Evolutionary conservation across 2,888 invertebrate genomes (phyloP), one percentile per base, ranked within the genome.

Genomic region (Peribatodes rhomboidaria): DNA sequence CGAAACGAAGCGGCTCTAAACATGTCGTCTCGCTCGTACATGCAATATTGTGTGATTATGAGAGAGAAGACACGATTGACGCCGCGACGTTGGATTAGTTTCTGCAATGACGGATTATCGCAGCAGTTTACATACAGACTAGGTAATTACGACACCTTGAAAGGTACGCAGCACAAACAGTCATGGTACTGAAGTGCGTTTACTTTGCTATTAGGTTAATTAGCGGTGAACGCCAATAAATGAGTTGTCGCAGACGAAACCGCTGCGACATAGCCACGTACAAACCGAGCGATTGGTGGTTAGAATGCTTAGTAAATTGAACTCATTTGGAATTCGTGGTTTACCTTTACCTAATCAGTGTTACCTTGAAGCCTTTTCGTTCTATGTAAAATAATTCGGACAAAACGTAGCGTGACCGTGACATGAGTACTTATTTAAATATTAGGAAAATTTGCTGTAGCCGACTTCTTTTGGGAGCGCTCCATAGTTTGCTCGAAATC

Each of bases 311-410:
- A 56, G 33, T 20, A 33, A 27, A 27, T 27, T 4, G 27, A 27
- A 31, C 55, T 58, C 57, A 46, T 37, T 57, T 37, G 7, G 37
- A 47, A 49, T 58, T 58, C 39, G 58, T 41, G 49, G 58, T 58
- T 58, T 58, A 39, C 31, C 47, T 58, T 58, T 58, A 49, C 55
- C 44, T 55, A 55, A 55, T 55, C 55, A 44, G 18, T 16, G 44
- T 55, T 55, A 55, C 55, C 55, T 55, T 55, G 55, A 44, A 44
- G 47, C 58, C 49, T 49, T 56, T 55, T 41, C 49, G 49, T 58
- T 58, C 39, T 58, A 49, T 41, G 58, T 58, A 58, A 58, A 58
- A 39, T 47, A 58, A 49, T 49, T 58, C 31, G 58, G 37, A 22
- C 57, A 57, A 37, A 58, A 22, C 22, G 47, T 49, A 27, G 39